Evolutionary conservation across 2,797 vertebrate species (phyloP).

Genomic region (Thalassophryne amazonica): DNA sequence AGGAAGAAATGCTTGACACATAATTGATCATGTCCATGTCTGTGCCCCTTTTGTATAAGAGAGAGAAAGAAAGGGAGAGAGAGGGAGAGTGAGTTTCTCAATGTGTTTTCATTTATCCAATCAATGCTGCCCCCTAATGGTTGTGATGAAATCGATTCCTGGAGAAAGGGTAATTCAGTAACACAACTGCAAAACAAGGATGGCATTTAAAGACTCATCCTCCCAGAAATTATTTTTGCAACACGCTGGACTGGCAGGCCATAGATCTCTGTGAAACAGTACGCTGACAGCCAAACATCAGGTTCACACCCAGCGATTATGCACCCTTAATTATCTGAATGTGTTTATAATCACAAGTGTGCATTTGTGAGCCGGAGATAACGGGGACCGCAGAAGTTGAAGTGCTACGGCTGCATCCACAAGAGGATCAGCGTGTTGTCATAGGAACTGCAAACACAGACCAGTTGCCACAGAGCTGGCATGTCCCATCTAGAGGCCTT

Average conservation of each 20-base stretch:
- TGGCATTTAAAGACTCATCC: constrained; percentile 46
- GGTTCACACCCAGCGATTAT: constrained; percentile 22
- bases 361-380: constrained; percentile 4
- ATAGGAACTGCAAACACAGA: constrained; percentile 54
- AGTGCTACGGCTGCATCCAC: constrained; percentile 37
- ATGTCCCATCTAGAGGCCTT: constrained; percentile 35
- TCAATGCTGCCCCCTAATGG: constrained; percentile 77
- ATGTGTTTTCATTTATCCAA: constrained; percentile 56
- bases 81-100: constrained; percentile 9
- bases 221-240: constrained; percentile 39
- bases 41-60: constrained; percentile 70
- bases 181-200: constrained; percentile 47
- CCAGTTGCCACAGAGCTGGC: constrained; percentile 51
- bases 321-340: constrained; percentile 35
- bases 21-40: constrained; percentile 80
- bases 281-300: constrained; percentile 5
- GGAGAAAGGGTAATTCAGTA: constrained; percentile 6
- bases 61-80: background rate
- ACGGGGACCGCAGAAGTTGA: constrained; percentile 1
- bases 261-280: constrained; percentile 46
- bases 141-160: constrained; percentile 27
- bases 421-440: constrained; percentile 33
- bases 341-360: constrained; percentile 17
- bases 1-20: constrained; percentile 76
- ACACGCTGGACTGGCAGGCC: constrained; percentile 39